Evolutionary conservation across 1,140 invertebrate species (phyloP).

Genomic region (Cydia pomonella): DNA sequence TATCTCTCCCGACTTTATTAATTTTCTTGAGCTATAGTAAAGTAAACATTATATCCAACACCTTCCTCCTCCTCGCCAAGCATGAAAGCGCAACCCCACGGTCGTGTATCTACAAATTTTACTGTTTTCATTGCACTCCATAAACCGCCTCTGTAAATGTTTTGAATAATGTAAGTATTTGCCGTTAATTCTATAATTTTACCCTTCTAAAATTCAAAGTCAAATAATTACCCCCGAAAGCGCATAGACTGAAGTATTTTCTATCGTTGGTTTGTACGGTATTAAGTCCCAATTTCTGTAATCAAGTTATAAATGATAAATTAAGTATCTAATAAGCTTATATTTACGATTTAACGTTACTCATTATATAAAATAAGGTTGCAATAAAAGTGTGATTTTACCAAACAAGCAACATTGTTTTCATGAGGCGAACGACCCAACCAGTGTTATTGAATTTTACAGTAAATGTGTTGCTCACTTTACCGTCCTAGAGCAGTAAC

Average conservation of each 20-base stretch:
- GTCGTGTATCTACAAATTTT: not conserved
- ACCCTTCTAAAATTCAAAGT: not conserved
- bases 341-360: too few species aligned
- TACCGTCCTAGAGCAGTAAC: too few species aligned
- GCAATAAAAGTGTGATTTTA: too few species aligned
- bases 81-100: not conserved
- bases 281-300: constrained; percentile 63
- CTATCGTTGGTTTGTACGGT: constrained; percentile 57
- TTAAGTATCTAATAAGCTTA: too few species aligned
- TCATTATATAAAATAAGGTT: too few species aligned
- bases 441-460: too few species aligned
- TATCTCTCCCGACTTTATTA: too few species aligned
- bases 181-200: not conserved
- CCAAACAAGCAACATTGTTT: too few species aligned
- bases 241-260: constrained; percentile 44
- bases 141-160: constrained; percentile 8
- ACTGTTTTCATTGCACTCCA: not conserved
- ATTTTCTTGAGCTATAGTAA: too few species aligned
- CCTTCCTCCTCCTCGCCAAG: not conserved
- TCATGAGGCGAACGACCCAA: too few species aligned
- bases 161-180: not conserved
- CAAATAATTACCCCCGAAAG: constrained; percentile 45
- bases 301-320: constrained; percentile 23
- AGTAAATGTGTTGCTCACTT: too few species aligned
- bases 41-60: not conserved